A percentile compares a stretch with the other conserved stretches of the same genome.
phyloP scores from a whole-genome alignment of 1,140 invertebrate species.

The Apis cerana region DNA sequence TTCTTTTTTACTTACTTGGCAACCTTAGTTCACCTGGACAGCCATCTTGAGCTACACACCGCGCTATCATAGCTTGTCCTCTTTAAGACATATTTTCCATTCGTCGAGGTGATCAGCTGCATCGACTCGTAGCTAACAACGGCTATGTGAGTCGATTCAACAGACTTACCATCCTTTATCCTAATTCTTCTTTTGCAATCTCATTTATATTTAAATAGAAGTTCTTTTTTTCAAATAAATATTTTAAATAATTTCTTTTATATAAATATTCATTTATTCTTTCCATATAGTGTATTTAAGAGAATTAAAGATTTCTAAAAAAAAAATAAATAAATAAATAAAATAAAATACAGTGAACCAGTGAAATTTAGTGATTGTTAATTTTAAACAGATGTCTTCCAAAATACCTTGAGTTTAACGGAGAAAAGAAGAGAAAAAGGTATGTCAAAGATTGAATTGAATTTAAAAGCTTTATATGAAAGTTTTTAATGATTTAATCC shows the following conservation, averaged over 20 bases:
- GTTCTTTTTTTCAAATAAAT: too few relatives aligned
- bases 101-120: conserved; percentile 47
- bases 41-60: conserved; percentile 63
- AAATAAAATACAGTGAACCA: not conserved
- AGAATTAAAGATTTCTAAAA: not conserved
- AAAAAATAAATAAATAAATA: too few relatives aligned
- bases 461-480: not conserved
- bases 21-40: conserved; percentile 57
- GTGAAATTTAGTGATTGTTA: not conserved
- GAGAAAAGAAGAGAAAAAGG: conserved; percentile 1
- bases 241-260: not conserved
- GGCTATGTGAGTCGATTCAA: conserved; percentile 40
- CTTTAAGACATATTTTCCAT: conserved; percentile 42
- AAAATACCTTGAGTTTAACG: not conserved
- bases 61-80: conserved; percentile 57
- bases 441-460: not conserved
- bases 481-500: too few relatives aligned
- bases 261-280: not conserved
- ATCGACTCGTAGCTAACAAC: conserved; percentile 37
- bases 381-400: conserved; percentile 20
- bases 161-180: not conserved
- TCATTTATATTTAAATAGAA: not conserved
- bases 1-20: conserved; percentile 55
- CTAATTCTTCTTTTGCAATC: not conserved
- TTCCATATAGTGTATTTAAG: not conserved